Base-by-base conservation (phyloP, 2,113 vertebrate species). In the Desmodus rotundus region DNA sequence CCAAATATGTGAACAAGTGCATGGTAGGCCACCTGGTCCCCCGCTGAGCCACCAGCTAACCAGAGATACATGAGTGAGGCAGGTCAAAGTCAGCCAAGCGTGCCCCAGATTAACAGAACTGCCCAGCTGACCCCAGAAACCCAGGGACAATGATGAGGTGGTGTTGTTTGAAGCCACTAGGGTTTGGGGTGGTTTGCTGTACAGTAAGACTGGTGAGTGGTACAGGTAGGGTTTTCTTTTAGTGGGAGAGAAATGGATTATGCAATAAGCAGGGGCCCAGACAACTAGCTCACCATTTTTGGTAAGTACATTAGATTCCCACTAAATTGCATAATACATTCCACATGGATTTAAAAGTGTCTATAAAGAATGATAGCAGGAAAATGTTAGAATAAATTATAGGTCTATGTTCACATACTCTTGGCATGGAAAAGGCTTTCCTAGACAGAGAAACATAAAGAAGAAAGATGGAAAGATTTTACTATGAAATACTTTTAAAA, bases 311-410 rank as follows among this genome's bases (percentile, higher is more conserved):
- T 93, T 72, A 93, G 87, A 87, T 94, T 93, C 61, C 58, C 47
- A 81, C 41, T 86, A 86, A 95, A 89, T 86, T 89, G 20, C 33
- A 96, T 91, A 96, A 95, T 92, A 77, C 54, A 82, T 85, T 89
- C 93, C 90, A 96, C 43, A 70, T 86, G 90, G 38, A 65, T 84
- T 89, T 22, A 45, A 38, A 92, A 61, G 50, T 61, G 67, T 80
- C 85, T 47, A 77, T 77, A 89, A 95, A 88, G 45, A 96, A 91
- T 85, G 45, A 93, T 7, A 80, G 24, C 68, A 91, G 86, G 70
- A 43, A 82, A 83, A 90, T 61, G 73, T 67, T 84, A 87, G 43
- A 94, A 95, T 95, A 95, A 94, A 92, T 90, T 94, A 84, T 31
- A 81, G 65, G 54, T 78, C 36, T 17, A 73, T 73, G 77, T 68